Evolutionary conservation across 2,797 vertebrate species (phyloP).

Genomic region (Gephyroberyx darwinii): DNA sequence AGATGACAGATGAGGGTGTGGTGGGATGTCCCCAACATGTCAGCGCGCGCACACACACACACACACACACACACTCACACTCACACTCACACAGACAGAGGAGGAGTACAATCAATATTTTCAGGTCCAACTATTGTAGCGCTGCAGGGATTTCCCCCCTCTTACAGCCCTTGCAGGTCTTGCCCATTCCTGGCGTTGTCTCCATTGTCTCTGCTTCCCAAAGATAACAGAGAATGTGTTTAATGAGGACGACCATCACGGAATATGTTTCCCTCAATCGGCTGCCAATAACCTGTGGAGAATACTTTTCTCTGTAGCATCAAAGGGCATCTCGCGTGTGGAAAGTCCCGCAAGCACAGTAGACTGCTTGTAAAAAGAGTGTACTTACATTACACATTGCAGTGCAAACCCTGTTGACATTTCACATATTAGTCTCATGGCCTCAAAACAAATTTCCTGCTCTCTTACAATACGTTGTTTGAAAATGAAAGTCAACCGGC

Average conservation of each 20-base stretch:
- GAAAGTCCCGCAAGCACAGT: neutral
- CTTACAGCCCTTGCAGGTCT: conserved; percentile 19
- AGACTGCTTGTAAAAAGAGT: neutral
- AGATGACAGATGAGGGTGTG: conserved; percentile 37
- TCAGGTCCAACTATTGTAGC: conserved; percentile 23
- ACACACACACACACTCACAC: neutral
- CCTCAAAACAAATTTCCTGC: conserved; percentile 14
- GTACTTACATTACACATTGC: neutral
- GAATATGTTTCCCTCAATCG: conserved; percentile 51
- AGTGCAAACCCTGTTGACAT: conserved; percentile 1
- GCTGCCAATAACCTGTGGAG: conserved; percentile 1
- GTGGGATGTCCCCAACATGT: conserved; percentile 19
- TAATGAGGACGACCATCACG: conserved; percentile 40
- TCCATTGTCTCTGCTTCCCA: conserved; percentile 67
- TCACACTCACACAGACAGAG: conserved; percentile 1
- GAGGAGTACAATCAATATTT: conserved; percentile 1
- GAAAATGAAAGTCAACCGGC: conserved; percentile 13
- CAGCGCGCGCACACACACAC: neutral
- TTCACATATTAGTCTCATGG: neutral
- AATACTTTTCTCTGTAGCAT: conserved; percentile 25
- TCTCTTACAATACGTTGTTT: conserved; percentile 7
- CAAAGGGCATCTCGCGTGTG: conserved; percentile 18
- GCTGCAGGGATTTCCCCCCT: conserved; percentile 39
- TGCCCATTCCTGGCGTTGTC: conserved; percentile 29
- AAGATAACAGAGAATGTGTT: conserved; percentile 61